A percentile compares a stretch with the other conserved stretches of the same genome.
phyloP scores from a whole-genome alignment of 2,888 invertebrate genomes.

The Drosophila kambysellisi region DNA sequence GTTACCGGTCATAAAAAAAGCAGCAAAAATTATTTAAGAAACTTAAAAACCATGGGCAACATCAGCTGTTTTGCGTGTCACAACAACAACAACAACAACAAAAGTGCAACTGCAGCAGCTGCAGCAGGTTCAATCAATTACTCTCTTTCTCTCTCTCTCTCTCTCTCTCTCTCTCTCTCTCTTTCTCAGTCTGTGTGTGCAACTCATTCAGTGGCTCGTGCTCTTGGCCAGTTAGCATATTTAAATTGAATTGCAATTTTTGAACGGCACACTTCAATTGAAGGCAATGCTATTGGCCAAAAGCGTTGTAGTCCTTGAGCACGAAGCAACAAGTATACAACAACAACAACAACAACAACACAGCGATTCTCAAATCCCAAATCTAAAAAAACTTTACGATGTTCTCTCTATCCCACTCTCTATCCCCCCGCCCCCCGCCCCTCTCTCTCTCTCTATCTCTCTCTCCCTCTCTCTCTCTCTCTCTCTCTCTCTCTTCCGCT shows the following conservation, averaged over 20 bases:
- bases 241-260: slow-evolving; percentile 30
- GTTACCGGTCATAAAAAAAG: slow-evolving; percentile 12
- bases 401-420: slow-evolving; percentile 17
- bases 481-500: slow-evolving; percentile 7
- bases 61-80: slow-evolving; percentile 48
- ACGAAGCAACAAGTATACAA: slow-evolving; percentile 39
- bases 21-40: slow-evolving; percentile 16
- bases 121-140: slow-evolving; percentile 30
- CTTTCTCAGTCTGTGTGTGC: slow-evolving; percentile 14
- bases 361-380: slow-evolving; percentile 7
- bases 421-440: slow-evolving; percentile 6
- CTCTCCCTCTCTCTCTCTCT: neutral
- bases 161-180: neutral
- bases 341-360: slow-evolving; percentile 1
- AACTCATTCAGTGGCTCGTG: slow-evolving; percentile 4
- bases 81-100: neutral
- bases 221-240: slow-evolving; percentile 26
- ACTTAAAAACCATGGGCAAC: slow-evolving; percentile 32
- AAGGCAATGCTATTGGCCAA: slow-evolving; percentile 26
- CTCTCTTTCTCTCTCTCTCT: slow-evolving; percentile 10
- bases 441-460: slow-evolving; percentile 2
- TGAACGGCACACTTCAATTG: slow-evolving; percentile 41
- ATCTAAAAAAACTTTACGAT: slow-evolving; percentile 12
- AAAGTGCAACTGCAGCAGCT: slow-evolving; percentile 30
- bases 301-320: slow-evolving; percentile 30